Evolutionary conservation across 2,888 invertebrate species (phyloP).

Genomic region (Lampropteryx suffumata): DNA sequence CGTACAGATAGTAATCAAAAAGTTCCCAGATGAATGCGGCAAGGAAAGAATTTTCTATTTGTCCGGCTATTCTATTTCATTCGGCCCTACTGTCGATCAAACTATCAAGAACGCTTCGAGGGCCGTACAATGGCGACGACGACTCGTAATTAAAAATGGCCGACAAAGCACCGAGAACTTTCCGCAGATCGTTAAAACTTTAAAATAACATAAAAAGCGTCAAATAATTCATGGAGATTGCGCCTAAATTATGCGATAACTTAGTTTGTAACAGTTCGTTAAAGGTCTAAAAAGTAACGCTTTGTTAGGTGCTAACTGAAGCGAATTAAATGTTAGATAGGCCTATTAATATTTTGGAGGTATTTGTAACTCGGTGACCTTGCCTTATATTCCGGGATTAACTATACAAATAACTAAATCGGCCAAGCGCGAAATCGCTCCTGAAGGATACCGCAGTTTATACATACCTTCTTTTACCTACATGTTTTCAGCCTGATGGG

Average conservation of each 20-base stretch:
- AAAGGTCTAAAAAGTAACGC: constrained; percentile 27
- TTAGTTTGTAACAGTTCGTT: constrained; percentile 23
- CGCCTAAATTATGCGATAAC: constrained; percentile 30
- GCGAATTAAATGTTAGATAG: constrained; percentile 1
- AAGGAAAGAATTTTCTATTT: not conserved
- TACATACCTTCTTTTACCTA: no score
- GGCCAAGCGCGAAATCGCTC: no score
- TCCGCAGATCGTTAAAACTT: constrained; percentile 54
- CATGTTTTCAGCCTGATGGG: no score
- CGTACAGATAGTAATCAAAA: no score
- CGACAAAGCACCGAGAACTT: constrained; percentile 39
- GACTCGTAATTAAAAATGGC: constrained; percentile 75
- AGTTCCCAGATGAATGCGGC: no score
- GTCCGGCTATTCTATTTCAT: constrained; percentile 12
- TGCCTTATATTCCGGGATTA: not conserved
- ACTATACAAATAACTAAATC: not conserved
- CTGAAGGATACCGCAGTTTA: no score
- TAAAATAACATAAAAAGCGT: constrained; percentile 36
- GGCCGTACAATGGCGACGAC: constrained; percentile 59
- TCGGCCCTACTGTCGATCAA: constrained; percentile 42
- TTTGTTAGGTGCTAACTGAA: constrained; percentile 25
- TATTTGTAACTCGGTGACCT: not conserved
- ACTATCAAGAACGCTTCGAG: constrained; percentile 53
- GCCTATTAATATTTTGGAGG: constrained; percentile 1
- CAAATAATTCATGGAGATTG: constrained; percentile 26